A percentile compares a stretch with the other conserved stretches of the same genome.
Evolutionary conservation across 2,797 vertebrate species (phyloP).

Genomic region (Muscicapa striata): DNA sequence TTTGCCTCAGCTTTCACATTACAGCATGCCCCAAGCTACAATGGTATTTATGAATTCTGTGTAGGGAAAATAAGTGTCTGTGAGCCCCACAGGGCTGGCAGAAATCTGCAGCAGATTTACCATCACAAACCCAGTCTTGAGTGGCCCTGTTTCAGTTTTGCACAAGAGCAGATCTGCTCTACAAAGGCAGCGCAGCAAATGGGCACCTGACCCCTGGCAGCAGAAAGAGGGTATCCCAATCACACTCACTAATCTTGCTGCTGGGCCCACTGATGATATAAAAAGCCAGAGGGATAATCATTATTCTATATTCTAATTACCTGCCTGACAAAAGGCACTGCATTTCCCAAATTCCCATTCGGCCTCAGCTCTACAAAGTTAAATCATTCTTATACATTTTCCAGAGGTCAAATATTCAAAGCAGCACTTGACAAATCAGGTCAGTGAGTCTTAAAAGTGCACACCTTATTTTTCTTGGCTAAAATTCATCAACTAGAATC

Average conservation of each 20-base stretch:
- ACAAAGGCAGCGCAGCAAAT: background rate
- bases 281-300: background rate
- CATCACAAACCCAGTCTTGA: background rate
- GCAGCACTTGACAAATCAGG: background rate
- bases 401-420: conserved; percentile 7
- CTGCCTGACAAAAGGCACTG: background rate
- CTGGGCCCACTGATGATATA: background rate
- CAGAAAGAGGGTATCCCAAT: background rate
- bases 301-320: conserved; percentile 18
- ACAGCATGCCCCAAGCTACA: background rate
- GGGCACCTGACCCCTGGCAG: background rate
- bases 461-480: background rate
- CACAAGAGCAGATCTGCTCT: background rate
- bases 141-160: background rate
- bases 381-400: background rate
- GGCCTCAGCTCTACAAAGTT: background rate
- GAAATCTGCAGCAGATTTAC: background rate
- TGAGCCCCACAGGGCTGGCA: background rate
- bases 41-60: background rate
- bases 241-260: background rate
- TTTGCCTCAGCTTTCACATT: background rate
- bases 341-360: background rate
- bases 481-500: background rate
- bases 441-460: background rate
- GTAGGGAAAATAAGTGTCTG: background rate